phyloP scores from a whole-genome alignment of 2,888 invertebrate genomes.

The Aphodius sticticus region DNA sequence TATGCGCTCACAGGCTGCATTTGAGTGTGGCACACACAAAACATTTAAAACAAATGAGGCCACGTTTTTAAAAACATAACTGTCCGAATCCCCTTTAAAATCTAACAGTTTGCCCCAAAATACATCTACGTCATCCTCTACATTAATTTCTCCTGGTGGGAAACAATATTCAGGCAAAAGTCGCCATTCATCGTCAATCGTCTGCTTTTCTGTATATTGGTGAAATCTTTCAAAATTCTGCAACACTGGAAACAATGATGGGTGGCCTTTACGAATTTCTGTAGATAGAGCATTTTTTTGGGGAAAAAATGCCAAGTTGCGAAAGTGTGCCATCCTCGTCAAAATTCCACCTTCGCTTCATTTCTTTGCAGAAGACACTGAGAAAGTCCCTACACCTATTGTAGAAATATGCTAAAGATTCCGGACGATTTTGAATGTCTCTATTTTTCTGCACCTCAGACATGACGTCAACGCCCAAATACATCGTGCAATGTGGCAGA shows the following conservation, averaged over 20 bases:
- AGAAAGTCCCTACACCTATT: not conserved
- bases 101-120: constrained; percentile 10
- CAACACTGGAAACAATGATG: not conserved
- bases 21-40: constrained; percentile 42
- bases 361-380: not conserved
- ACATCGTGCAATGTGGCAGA: constrained; percentile 9
- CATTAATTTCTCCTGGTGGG: not conserved
- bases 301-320: constrained; percentile 25
- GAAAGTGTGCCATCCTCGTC: constrained; percentile 5
- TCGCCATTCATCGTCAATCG: not conserved
- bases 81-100: not conserved
- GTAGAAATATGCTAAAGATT: not conserved
- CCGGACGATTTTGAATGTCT: constrained; percentile 4
- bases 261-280: not conserved
- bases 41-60: constrained; percentile 36
- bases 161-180: constrained; percentile 11
- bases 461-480: constrained; percentile 6
- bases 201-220: not conserved
- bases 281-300: not conserved
- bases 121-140: not conserved
- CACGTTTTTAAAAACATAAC: constrained; percentile 5
- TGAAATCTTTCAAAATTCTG: constrained; percentile 17
- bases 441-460: not conserved
- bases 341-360: constrained; percentile 10
- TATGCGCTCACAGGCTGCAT: constrained; percentile 43